These are phyloP conservation scores for Tetragonisca angustula DNA, from an alignment of 2,888 invertebrate species.

Conservation along the genomic window DNA sequence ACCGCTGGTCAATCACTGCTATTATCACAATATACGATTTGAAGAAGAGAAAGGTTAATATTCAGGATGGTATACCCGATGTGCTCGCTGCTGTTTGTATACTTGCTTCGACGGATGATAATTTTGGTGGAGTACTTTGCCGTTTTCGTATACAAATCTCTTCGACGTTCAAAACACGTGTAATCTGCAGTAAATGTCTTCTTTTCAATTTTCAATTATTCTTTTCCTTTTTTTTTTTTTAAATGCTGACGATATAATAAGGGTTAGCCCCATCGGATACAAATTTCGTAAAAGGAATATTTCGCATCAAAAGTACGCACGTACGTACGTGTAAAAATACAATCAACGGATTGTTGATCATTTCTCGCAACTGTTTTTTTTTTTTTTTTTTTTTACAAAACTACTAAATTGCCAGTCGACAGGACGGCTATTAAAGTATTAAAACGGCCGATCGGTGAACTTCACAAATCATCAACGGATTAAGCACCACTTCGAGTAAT, in stretches of 20 bases:
- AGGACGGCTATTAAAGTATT: background rate
- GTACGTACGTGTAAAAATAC: no score
- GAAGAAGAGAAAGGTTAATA: background rate
- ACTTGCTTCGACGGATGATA: constrained; percentile 4
- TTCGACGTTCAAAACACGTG: background rate
- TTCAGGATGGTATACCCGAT: background rate
- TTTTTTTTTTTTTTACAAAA: background rate
- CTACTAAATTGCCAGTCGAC: background rate
- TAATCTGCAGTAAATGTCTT: background rate
- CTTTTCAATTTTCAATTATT: background rate
- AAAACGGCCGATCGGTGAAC: constrained; percentile 4
- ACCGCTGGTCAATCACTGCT: constrained; percentile 33
- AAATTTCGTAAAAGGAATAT: background rate
- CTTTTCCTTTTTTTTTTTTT: background rate
- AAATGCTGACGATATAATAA: background rate
- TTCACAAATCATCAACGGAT: constrained; percentile 27
- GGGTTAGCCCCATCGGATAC: background rate
- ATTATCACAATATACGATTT: constrained; percentile 36
- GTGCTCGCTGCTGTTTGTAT: background rate
- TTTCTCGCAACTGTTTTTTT: background rate
- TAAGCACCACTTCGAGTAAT: constrained; percentile 18
- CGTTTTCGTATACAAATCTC: background rate
- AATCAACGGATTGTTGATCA: background rate
- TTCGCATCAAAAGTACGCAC: no score
- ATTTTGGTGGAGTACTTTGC: background rate